These are phyloP conservation scores for Bombus soroeensis DNA, from an alignment of 1,140 invertebrate genomes.

Conservation along the genomic window DNA sequence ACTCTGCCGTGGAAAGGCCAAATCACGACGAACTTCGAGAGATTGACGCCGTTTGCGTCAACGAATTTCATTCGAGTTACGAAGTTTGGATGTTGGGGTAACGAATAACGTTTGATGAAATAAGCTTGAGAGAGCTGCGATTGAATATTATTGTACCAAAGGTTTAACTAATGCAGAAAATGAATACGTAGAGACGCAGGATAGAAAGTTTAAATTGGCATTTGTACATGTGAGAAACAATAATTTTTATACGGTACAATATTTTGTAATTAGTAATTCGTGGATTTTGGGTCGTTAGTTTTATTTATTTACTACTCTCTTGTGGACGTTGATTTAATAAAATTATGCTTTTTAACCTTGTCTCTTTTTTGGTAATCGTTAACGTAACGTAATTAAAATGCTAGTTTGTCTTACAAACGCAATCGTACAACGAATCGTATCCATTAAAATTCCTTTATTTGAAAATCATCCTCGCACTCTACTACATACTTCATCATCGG, in stretches of 20 bases:
- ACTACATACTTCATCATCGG: too few relatives aligned
- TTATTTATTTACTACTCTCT: too few relatives aligned
- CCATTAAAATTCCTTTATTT: background rate
- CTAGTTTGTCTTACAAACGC: background rate
- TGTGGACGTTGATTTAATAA: too few relatives aligned
- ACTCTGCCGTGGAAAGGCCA: conserved; percentile 29
- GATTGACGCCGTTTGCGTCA: conserved; percentile 23
- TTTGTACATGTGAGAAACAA: too few relatives aligned
- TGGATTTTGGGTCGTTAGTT: too few relatives aligned
- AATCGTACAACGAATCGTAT: background rate
- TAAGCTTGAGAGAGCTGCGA: background rate
- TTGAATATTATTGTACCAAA: background rate
- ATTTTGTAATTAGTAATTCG: too few relatives aligned
- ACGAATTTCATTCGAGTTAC: conserved; percentile 32
- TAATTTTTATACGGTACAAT: too few relatives aligned
- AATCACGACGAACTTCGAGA: conserved; percentile 46
- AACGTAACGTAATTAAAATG: too few relatives aligned
- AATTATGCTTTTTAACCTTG: too few relatives aligned
- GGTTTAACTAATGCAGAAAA: background rate
- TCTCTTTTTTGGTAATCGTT: too few relatives aligned
- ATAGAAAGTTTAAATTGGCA: too few relatives aligned
- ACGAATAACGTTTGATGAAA: background rate
- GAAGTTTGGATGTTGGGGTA: background rate
- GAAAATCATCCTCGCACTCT: background rate
- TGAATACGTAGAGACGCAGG: background rate